A percentile compares a stretch with the other conserved stretches of the same genome.
These are phyloP conservation scores for Syngnathus scovelli DNA, from an alignment of 2,113 vertebrate species.

Conservation along the genomic window DNA sequence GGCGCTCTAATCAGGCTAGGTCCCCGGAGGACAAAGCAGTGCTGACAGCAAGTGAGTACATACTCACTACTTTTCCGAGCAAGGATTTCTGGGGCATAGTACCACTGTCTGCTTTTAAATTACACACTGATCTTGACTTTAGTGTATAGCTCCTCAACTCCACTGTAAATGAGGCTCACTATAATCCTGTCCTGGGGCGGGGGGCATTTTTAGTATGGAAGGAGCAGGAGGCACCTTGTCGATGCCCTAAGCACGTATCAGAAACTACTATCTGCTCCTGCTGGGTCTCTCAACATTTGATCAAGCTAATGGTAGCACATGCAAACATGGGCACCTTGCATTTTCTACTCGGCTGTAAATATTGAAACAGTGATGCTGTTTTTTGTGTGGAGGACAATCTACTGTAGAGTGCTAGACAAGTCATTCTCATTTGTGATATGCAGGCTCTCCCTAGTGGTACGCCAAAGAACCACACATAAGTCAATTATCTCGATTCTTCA, in stretches of 20 bases:
- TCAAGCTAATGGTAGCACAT: background rate
- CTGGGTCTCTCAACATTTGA: background rate
- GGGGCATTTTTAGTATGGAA: background rate
- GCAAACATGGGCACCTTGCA: background rate
- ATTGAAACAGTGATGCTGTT: background rate
- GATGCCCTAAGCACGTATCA: no score
- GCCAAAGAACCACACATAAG: background rate
- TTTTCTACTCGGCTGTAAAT: background rate
- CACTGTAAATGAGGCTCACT: background rate
- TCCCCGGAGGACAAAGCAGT: slow-evolving; percentile 49
- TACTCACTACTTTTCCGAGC: slow-evolving; percentile 36
- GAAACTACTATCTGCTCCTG: background rate
- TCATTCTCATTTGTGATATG: background rate
- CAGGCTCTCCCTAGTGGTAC: background rate
- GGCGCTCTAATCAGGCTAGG: slow-evolving; percentile 58
- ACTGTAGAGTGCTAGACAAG: background rate
- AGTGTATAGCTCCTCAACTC: background rate
- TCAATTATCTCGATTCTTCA: background rate
- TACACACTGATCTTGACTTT: slow-evolving; percentile 4
- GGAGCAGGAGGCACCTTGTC: no score
- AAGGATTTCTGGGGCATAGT: slow-evolving; percentile 56
- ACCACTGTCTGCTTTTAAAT: slow-evolving; percentile 30
- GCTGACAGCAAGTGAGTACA: slow-evolving; percentile 54
- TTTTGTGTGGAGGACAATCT: background rate
- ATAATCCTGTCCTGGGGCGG: background rate